These are phyloP conservation scores for Eueides isabella DNA, from an alignment of 1,140 invertebrate species.

Conservation along the genomic window DNA sequence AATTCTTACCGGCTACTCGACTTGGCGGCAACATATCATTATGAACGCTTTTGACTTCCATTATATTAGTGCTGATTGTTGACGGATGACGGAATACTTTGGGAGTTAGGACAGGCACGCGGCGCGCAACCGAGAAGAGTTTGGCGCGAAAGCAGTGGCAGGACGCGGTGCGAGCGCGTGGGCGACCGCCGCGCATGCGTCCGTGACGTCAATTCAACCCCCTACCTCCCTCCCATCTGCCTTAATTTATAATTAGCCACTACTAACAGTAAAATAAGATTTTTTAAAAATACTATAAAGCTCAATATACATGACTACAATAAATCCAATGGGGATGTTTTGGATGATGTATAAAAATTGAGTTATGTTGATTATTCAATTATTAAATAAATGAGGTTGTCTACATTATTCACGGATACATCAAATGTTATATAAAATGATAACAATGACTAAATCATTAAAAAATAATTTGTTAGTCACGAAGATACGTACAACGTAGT, in stretches of 20 bases:
- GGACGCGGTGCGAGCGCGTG: slow-evolving; percentile 55
- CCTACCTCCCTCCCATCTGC: slow-evolving; percentile 47
- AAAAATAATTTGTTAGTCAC: slow-evolving; percentile 11
- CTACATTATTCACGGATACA: not conserved
- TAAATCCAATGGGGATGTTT: not conserved
- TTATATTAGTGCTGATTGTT: slow-evolving; percentile 21
- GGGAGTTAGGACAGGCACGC: slow-evolving; percentile 65
- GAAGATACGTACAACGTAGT: slow-evolving; percentile 42
- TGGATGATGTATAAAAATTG: not conserved
- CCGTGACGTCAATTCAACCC: slow-evolving; percentile 63
- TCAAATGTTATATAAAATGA: slow-evolving; percentile 18
- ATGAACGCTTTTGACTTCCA: slow-evolving; percentile 53
- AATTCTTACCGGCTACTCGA: slow-evolving; percentile 61
- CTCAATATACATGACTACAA: not conserved
- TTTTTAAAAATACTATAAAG: not conserved
- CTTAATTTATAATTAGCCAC: slow-evolving; percentile 49
- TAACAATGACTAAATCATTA: slow-evolving; percentile 6
- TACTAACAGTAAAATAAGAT: not conserved
- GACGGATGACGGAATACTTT: slow-evolving; percentile 52
- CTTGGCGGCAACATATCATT: slow-evolving; percentile 49
- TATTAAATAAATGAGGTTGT: not conserved
- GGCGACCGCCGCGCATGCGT: slow-evolving; percentile 71
- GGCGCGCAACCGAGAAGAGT: slow-evolving; percentile 58
- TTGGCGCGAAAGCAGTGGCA: slow-evolving; percentile 73
- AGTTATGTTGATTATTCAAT: not conserved